phyloP scores from a whole-genome alignment of 2,113 vertebrate genomes.

The Aegotheles bennettii region DNA sequence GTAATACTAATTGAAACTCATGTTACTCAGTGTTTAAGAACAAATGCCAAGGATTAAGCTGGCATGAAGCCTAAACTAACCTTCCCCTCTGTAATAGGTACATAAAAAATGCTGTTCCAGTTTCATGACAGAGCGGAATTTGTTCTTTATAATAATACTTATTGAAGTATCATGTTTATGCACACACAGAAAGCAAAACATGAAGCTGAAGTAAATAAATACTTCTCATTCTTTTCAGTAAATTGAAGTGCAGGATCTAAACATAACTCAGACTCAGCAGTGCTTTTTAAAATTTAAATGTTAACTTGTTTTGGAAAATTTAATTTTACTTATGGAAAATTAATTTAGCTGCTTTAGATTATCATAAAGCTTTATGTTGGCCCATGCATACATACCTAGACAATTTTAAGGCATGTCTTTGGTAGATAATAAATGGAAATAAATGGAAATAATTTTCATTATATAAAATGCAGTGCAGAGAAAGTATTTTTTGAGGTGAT shows the following conservation, averaged over 20 bases:
- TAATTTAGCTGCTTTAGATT: background rate
- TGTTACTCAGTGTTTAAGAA: background rate
- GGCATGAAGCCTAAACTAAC: background rate
- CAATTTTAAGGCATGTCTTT: background rate
- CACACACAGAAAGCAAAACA: background rate
- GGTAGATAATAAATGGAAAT: background rate
- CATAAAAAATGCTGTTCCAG: background rate
- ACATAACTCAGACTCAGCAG: background rate
- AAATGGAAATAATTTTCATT: background rate
- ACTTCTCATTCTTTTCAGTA: background rate
- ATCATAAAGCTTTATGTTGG: background rate
- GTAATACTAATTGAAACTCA: background rate
- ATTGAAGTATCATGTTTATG: background rate
- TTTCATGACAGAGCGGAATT: background rate
- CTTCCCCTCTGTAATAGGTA: background rate
- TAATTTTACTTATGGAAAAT: background rate
- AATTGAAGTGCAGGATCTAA: background rate
- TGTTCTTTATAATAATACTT: background rate
- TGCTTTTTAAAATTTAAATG: background rate
- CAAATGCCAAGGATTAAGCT: background rate
- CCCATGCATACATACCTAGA: background rate
- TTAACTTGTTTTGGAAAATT: background rate
- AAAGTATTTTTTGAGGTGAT: background rate
- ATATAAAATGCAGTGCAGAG: background rate
- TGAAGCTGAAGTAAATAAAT: background rate